Conservation (phyloP, 1,140 invertebrate genomes). For the Nasonia longicornis region DNA sequence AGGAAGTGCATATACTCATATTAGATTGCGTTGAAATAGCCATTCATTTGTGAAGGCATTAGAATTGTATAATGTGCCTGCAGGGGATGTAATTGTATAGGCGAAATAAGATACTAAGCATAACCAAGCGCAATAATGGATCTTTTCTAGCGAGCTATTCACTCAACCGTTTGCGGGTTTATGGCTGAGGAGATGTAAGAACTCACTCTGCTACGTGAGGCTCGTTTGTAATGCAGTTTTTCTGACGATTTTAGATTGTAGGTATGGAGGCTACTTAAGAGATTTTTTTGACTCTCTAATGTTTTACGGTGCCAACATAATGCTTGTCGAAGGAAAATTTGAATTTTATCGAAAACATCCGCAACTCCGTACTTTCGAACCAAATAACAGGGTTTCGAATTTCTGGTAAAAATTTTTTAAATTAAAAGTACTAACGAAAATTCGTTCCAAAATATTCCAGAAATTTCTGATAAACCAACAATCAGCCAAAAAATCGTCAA, state of each 20-base stretch:
- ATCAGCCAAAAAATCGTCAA: no score
- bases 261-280: no score
- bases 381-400: no score
- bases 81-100: background rate
- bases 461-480: no score
- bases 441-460: no score
- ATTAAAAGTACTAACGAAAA: no score
- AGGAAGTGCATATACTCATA: background rate
- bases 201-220: background rate
- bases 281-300: no score
- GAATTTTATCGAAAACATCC: no score
- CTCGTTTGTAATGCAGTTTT: background rate
- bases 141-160: background rate
- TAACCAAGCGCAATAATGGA: background rate
- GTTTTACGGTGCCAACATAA: no score
- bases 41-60: conserved; percentile 23
- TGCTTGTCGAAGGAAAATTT: no score
- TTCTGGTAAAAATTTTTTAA: no score
- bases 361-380: no score
- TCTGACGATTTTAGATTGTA: background rate
- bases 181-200: background rate
- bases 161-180: background rate
- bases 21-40: background rate
- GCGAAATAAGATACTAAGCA: conserved; percentile 5
- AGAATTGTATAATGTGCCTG: conserved; percentile 11